These are phyloP conservation scores for Falco punctatus DNA, from an alignment of 2,113 vertebrate genomes.

Conservation along the genomic window DNA sequence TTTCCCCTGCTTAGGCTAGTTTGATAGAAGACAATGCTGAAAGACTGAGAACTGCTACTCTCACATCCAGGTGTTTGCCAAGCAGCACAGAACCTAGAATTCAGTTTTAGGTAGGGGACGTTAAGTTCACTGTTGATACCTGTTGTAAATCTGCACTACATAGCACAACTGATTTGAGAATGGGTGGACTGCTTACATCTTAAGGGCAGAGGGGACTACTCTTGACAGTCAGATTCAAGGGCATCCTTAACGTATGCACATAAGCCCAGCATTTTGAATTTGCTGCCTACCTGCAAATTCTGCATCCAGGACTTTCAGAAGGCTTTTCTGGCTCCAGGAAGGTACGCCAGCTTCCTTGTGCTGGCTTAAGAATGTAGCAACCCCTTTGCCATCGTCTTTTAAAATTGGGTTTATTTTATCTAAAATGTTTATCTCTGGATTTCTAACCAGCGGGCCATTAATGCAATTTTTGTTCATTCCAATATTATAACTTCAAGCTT, in stretches of 20 bases:
- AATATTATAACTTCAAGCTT: background rate
- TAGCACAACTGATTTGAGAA: background rate
- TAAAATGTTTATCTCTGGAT: background rate
- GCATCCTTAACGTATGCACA: background rate
- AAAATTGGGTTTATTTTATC: background rate
- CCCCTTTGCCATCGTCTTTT: background rate
- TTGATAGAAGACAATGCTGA: background rate
- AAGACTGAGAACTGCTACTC: background rate
- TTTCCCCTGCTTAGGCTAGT: background rate
- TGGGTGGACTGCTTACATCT: background rate
- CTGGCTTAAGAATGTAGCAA: background rate
- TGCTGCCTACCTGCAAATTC: background rate
- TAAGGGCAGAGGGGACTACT: background rate
- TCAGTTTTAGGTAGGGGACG: background rate
- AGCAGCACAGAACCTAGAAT: background rate
- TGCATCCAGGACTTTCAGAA: background rate
- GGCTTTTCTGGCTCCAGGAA: background rate
- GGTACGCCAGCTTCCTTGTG: background rate
- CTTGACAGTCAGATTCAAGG: background rate
- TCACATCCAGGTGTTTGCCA: background rate
- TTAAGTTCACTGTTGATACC: background rate
- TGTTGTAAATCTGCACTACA: background rate
- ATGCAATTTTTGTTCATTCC: background rate
- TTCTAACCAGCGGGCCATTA: background rate
- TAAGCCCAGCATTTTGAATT: background rate